Base-by-base conservation (phyloP, 1,140 invertebrate genomes). In the Drosophila funebris region DNA sequence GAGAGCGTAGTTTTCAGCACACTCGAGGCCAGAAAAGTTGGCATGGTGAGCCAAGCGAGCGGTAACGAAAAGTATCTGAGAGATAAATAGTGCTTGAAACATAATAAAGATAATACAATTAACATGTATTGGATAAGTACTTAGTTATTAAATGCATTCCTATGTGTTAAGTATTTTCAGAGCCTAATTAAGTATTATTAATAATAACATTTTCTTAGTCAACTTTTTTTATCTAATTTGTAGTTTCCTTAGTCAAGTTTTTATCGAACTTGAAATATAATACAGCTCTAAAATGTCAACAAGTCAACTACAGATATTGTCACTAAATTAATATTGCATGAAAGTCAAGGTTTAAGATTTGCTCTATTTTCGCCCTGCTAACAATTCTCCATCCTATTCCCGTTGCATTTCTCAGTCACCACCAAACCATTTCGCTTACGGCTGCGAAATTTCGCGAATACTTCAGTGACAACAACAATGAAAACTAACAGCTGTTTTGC, bases 21-120 rank as follows among this genome's bases (percentile, higher is more conserved):
- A 85, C 61, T 75, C 9, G 46, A 14, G 60, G 70, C 48, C 1
- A 43, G 11, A 87, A 78, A 71, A 74, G 37, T 56, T 36, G 53
- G 29, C 8, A 41, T 1, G 14, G n/a, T 22, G n/a, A 20, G 39
- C 2, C 6, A 43, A 9, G 29, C 8, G 8, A 24, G 6, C 14
- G 1, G 6, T 24, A n/a, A 0, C n/a, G 5, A 43, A 43, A 43
- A 43, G 2, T 9, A n/a, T n/a, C n/a, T n/a, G n/a, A n/a, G n/a
- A n/a, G n/a, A n/a, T n/a, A n/a, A n/a, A n/a, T n/a, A n/a, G n/a
- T n/a, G n/a, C n/a, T n/a, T n/a, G n/a, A n/a, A n/a, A n/a, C n/a
- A n/a, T n/a, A n/a, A n/a, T n/a, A n/a, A n/a, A n/a, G n/a, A n/a
- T n/a, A n/a, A n/a, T n/a, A n/a, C n/a, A n/a, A n/a, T n/a, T n/a